Conservation (phyloP, 2,888 invertebrate genomes). For the Platynereis dumerilii region DNA sequence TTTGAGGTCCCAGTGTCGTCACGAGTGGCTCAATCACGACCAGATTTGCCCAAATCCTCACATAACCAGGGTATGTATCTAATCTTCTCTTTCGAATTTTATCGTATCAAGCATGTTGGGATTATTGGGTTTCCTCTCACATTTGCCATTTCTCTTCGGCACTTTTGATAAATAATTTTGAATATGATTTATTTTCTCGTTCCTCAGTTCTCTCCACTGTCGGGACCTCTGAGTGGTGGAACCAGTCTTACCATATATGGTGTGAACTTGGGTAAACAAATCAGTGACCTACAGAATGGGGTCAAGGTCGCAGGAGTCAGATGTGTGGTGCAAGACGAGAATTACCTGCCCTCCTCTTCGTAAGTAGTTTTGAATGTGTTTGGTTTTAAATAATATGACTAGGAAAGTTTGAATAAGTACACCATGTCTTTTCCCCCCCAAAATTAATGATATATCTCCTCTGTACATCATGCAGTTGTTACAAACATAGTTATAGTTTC, state of each 20-base stretch:
- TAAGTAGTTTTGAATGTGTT: slow-evolving; percentile 38
- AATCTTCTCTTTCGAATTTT: background rate
- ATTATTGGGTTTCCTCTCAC: too few species aligned
- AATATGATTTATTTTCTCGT: background rate
- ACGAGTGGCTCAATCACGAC: slow-evolving; percentile 85
- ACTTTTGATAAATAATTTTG: slow-evolving; percentile 4
- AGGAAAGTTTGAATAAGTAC: background rate
- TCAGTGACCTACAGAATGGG: slow-evolving; percentile 89
- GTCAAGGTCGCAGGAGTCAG: slow-evolving; percentile 91
- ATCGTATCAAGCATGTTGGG: background rate
- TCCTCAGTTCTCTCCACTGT: slow-evolving; percentile 72
- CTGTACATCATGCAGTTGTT: too few species aligned
- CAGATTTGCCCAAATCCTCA: slow-evolving; percentile 95
- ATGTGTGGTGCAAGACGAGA: slow-evolving; percentile 85
- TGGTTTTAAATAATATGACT: too few species aligned
- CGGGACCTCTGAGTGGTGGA: slow-evolving; percentile 95
- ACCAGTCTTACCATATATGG: slow-evolving; percentile 94
- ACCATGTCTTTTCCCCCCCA: background rate
- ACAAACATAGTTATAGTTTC: too few species aligned
- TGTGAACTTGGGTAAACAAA: slow-evolving; percentile 92
- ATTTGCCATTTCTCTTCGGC: too few species aligned
- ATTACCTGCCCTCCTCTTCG: slow-evolving; percentile 80
- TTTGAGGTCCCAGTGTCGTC: slow-evolving; percentile 57
- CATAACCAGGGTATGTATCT: slow-evolving; percentile 66
- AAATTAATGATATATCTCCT: background rate